Evolutionary conservation across 2,888 invertebrate genomes (phyloP), one percentile per base, ranked within the genome.

Genomic region (Perithous albicinctus): DNA sequence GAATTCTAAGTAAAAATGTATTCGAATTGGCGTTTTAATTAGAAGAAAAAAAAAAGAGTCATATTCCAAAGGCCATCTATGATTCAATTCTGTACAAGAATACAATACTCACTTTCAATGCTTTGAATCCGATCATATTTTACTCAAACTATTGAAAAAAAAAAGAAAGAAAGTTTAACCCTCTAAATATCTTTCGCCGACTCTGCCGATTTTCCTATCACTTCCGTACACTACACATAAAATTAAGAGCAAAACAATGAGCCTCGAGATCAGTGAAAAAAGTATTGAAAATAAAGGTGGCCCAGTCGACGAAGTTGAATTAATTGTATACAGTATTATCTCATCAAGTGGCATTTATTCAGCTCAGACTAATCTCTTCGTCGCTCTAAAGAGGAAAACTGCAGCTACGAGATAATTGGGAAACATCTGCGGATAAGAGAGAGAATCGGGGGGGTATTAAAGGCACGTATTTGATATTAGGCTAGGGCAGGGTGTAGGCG

Each of bases 401-500:
- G 43, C 26, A 38, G 35, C 43, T 10, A 43, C 46, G 74, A 63
- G 46, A 67, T 72, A 76, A 64, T 32, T 77, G 80, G 80, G n/a
- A n/a, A 78, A 59, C 74, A 66, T 73, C 63, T 41, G 82, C 15
- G 72, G 78, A 54, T 76, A 66, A 82, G 75, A 63, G 54, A 63
- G 54, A 38, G 46, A 48, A 63, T 67, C 73, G 74, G 72, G 70
- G 7, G 66, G 79, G 67, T n/a, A n/a, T n/a, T n/a, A 51, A 61
- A 35, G 54, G 43, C 51, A 59, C 63, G 69, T 70, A 78, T 73
- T 23, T 59, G 78, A 81, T 72, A 81, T 87, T 86, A 84, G 59
- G 84, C 84, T 86, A 85, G 86, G 86, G 85, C 86, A 86, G 81
- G 81, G 74, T 78, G 59, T 54, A 59, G 78, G 70, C 70, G 51